phyloP scores from a whole-genome alignment of 2,797 vertebrate genomes.

The Coendou prehensilis region DNA sequence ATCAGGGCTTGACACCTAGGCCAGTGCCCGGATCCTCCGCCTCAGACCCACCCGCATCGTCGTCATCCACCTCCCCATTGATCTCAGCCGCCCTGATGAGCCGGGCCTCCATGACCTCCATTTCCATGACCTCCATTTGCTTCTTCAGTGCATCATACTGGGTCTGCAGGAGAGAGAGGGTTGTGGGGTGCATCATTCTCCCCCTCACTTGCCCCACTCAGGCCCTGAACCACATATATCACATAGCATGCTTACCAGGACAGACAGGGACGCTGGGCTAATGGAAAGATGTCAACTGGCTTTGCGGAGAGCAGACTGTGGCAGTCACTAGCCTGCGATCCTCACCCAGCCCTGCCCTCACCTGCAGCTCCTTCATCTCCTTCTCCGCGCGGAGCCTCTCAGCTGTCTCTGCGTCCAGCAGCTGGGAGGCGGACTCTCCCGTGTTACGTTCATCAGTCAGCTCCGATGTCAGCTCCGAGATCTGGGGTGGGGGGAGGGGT shows the following conservation, averaged over 20 bases:
- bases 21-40: not conserved
- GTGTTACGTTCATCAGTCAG: slow-evolving; percentile 97
- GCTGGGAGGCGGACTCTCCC: slow-evolving; percentile 96
- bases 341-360: slow-evolving; percentile 79
- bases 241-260: slow-evolving; percentile 33
- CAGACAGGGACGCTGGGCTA: not conserved
- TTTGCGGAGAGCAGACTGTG: not conserved
- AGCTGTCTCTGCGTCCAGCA: slow-evolving; percentile 95
- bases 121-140: slow-evolving; percentile 97
- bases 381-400: slow-evolving; percentile 96
- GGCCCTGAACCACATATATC: not conserved
- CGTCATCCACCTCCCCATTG: slow-evolving; percentile 96
- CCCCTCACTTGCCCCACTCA: not conserved
- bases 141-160: slow-evolving; percentile 96
- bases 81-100: slow-evolving; percentile 96
- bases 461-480: slow-evolving; percentile 97
- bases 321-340: not conserved
- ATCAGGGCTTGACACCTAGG: not conserved
- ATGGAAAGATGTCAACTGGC: slow-evolving; percentile 17
- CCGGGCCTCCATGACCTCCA: slow-evolving; percentile 98
- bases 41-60: slow-evolving; percentile 92
- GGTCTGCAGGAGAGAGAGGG: slow-evolving; percentile 88
- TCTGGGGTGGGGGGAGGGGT: slow-evolving; percentile 87
- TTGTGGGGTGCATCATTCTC: not conserved
- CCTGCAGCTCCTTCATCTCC: slow-evolving; percentile 98